These are phyloP conservation scores for Leptopilina boulardi DNA, from an alignment of 1,140 invertebrate species.

Conservation along the genomic window DNA sequence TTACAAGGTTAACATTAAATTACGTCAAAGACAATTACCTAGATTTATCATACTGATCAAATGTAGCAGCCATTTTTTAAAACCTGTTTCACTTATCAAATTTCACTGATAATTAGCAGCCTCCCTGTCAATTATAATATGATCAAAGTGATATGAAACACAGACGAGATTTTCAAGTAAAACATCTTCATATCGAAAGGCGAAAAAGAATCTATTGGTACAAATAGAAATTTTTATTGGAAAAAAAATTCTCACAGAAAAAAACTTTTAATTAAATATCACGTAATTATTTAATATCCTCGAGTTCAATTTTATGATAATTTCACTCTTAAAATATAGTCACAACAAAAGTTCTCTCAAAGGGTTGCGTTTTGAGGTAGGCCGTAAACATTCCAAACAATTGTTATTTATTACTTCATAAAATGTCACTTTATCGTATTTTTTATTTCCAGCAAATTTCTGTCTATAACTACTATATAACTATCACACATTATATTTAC, in stretches of 20 bases:
- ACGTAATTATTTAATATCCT: neutral
- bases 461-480: neutral
- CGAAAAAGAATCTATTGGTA: neutral
- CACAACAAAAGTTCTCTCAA: constrained; percentile 3
- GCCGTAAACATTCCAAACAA: neutral
- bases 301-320: neutral
- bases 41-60: constrained; percentile 84
- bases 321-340: neutral
- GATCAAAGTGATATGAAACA: neutral
- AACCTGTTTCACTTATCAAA: constrained; percentile 28
- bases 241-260: neutral
- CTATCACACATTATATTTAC: neutral
- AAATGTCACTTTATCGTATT: neutral
- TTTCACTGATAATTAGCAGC: constrained; percentile 21
- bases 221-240: neutral
- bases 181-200: neutral
- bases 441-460: neutral
- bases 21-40: constrained; percentile 75
- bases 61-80: constrained; percentile 79
- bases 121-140: constrained; percentile 32
- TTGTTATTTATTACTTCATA: neutral
- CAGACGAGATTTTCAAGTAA: neutral
- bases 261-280: neutral
- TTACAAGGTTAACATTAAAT: constrained; percentile 29
- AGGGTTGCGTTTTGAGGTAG: neutral